Conservation (phyloP, 2,113 vertebrate genomes). For the Podarcis raffonei region DNA sequence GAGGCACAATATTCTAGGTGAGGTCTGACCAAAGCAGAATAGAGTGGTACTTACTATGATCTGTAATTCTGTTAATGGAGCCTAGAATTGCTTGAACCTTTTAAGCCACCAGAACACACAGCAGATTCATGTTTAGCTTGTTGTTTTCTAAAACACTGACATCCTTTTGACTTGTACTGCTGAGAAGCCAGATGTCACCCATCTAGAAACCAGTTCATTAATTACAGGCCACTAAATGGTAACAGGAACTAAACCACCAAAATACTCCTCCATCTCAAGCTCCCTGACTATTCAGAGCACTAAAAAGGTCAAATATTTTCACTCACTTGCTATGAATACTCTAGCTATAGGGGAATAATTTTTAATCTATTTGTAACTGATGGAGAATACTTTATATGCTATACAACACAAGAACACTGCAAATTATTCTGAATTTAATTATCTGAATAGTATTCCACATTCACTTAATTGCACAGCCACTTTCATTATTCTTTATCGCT, state of each 20-base stretch:
- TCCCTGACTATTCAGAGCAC: background rate
- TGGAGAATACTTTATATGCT: constrained; percentile 33
- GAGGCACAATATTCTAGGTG: too few relatives aligned
- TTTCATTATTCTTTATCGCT: constrained; percentile 59
- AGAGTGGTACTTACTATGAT: too few relatives aligned
- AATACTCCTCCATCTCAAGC: too few relatives aligned
- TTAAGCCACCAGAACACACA: too few relatives aligned
- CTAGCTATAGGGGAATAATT: background rate
- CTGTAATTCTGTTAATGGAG: too few relatives aligned
- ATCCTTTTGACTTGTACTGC: too few relatives aligned
- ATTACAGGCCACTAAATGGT: background rate
- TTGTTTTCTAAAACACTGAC: too few relatives aligned
- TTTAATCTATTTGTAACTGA: background rate
- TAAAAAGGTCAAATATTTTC: constrained; percentile 37
- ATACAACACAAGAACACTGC: constrained; percentile 33
- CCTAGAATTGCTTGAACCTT: too few relatives aligned
- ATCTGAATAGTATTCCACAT: constrained; percentile 48
- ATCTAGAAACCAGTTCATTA: background rate
- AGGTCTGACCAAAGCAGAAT: too few relatives aligned
- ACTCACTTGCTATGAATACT: background rate
- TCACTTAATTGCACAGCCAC: constrained; percentile 56
- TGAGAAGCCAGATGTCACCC: too few relatives aligned
- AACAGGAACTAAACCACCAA: constrained; percentile 13
- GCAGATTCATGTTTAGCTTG: too few relatives aligned
- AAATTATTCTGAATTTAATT: constrained; percentile 60